These are phyloP conservation scores for Sturnus vulgaris DNA, from an alignment of 2,113 vertebrate genomes.

Conservation along the genomic window DNA sequence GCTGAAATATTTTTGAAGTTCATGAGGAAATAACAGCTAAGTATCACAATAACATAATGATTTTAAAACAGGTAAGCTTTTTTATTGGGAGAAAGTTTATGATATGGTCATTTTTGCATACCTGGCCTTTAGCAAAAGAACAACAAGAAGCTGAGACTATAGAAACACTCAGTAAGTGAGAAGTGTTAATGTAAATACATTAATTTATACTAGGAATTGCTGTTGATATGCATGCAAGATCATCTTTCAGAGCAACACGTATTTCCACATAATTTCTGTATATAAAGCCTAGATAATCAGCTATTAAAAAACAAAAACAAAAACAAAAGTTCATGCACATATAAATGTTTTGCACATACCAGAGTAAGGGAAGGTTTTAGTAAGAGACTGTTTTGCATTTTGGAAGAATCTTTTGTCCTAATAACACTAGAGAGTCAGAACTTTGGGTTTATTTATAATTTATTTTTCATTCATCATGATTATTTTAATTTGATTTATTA, in stretches of 20 bases:
- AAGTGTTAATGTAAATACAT: background rate
- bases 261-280: background rate
- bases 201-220: background rate
- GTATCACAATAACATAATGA: background rate
- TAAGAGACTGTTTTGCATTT: background rate
- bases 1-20: background rate
- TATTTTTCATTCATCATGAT: background rate
- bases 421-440: background rate
- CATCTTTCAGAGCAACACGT: background rate
- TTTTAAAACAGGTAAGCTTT: background rate
- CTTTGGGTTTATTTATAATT: background rate
- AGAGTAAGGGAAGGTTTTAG: background rate
- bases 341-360: background rate
- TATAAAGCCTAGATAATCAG: background rate
- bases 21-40: background rate
- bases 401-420: background rate
- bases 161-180: background rate
- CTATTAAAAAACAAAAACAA: background rate
- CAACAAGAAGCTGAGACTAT: background rate
- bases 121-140: background rate
- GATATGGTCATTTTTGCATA: background rate
- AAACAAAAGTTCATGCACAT: background rate
- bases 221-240: background rate
- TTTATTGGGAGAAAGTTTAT: background rate
- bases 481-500: background rate